phyloP scores from a whole-genome alignment of 1,140 invertebrate genomes.

The Heliconius eleuchia region DNA sequence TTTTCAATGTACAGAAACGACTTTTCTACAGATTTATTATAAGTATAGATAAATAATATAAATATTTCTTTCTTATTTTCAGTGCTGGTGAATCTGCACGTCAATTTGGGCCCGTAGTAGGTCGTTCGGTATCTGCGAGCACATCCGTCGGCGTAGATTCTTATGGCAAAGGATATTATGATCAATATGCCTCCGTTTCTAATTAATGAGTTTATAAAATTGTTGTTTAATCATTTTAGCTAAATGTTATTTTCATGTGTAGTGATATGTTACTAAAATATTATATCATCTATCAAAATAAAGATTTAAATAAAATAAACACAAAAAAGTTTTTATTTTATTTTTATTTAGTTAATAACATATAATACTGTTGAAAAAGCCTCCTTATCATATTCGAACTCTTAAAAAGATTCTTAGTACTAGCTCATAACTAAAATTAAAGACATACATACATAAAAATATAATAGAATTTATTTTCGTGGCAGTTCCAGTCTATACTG shows the following conservation, averaged over 20 bases:
- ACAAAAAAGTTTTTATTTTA: neutral
- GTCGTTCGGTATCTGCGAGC: conserved; percentile 48
- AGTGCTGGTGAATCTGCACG: conserved; percentile 40
- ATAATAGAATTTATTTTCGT: conserved; percentile 42
- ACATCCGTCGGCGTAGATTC: conserved; percentile 56
- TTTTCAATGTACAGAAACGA: no score
- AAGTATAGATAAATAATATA: neutral
- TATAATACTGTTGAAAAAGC: neutral
- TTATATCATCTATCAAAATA: neutral
- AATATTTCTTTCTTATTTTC: conserved; percentile 18
- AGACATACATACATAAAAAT: neutral
- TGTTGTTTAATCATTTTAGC: neutral
- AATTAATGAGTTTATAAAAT: conserved; percentile 35
- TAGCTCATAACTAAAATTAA: neutral
- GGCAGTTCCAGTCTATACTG: conserved; percentile 67
- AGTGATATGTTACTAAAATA: neutral
- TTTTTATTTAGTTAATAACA: neutral
- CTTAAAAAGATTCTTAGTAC: neutral
- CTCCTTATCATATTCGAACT: neutral
- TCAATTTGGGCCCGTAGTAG: conserved; percentile 40
- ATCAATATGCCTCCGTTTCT: conserved; percentile 50
- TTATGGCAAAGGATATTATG: conserved; percentile 53
- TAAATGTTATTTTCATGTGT: neutral
- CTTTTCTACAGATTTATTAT: no score
- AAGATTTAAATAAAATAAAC: neutral